Conservation (phyloP, 2,888 invertebrate genomes). For the Rhagonycha fulva region DNA sequence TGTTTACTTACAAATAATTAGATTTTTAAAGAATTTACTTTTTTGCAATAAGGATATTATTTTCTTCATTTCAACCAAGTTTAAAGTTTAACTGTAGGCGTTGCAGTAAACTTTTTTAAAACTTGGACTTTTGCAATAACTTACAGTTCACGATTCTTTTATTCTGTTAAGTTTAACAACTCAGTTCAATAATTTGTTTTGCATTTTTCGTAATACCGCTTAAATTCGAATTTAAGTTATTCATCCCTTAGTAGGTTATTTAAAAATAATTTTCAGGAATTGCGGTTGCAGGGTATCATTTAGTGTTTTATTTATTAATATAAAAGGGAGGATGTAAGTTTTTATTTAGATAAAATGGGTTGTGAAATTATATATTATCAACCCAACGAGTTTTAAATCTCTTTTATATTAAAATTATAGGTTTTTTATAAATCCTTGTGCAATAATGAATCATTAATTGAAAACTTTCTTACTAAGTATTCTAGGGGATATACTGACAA, state of each 20-base stretch:
- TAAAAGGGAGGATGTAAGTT: slow-evolving; percentile 13
- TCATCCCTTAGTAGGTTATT: not conserved
- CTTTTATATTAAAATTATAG: not conserved
- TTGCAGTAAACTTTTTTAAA: not conserved
- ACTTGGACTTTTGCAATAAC: not conserved
- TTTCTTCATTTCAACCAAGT: not conserved
- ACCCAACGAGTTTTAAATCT: slow-evolving; percentile 12
- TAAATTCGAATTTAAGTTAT: not conserved
- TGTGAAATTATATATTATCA: slow-evolving; percentile 32
- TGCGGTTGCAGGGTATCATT: slow-evolving; percentile 2
- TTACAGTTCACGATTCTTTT: not conserved
- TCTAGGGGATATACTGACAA: not conserved
- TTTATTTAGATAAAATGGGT: slow-evolving; percentile 28
- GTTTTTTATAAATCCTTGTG: not conserved
- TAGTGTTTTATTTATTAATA: slow-evolving; percentile 4
- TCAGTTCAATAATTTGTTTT: not conserved
- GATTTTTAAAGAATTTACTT: not conserved
- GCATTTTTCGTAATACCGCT: not conserved
- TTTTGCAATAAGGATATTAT: not conserved
- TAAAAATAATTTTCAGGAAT: not conserved
- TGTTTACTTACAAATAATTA: not conserved
- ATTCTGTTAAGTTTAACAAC: not conserved
- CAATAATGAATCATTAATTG: not conserved
- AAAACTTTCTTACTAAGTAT: not conserved
- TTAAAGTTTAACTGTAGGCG: not conserved